Base-by-base conservation (phyloP, 2,888 invertebrate species). In the Mythimna lalbum region DNA sequence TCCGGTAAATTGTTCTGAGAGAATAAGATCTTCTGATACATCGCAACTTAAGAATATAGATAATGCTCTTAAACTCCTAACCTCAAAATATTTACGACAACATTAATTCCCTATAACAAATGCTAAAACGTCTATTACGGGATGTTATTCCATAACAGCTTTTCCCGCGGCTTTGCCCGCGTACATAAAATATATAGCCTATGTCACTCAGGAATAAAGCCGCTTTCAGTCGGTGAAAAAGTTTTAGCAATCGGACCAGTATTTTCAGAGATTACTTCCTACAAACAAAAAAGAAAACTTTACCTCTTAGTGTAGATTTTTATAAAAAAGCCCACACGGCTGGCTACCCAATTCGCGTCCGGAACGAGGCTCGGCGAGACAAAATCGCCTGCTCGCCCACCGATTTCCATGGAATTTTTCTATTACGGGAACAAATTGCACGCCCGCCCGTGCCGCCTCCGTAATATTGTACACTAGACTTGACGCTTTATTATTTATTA, bases 351-450 rank as follows among this genome's bases (percentile, higher is more conserved):
- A 66, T 63, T 63, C 63, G 33, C 36, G 60, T 52, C 39, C 31
- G 21, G 21, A 43, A 56, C 64, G 69, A 77, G 71, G 73, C 79
- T 80, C 78, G 81, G 74, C 78, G 78, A 73, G 78, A 79, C 76
- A 75, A 56, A 79, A 61, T 69, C 72, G 73, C 69, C 75, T 63
- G 68, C 82, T 79, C 86, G 87, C 69, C 88, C 79, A 82, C 88
- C 92, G 90, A 94, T 95, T 95, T 94, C 88, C 93, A 90, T 88
- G 95, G 95, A 95, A 95, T 96, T 96, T 95, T 96, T 93, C 95
- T 93, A 96, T 96, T 95, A 95, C 90, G 82, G 76, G 86, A 90
- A 82, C 90, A 95, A 95, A 95, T 95, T 95, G 95, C 92, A 72
- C 91, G 76, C 89, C 91, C 91, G 80, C 88, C 43, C 43, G 43